Evolutionary conservation across 2,888 invertebrate species (phyloP), one percentile per base, ranked within the genome.

Genomic region (Nematopogon swammerdamellus): DNA sequence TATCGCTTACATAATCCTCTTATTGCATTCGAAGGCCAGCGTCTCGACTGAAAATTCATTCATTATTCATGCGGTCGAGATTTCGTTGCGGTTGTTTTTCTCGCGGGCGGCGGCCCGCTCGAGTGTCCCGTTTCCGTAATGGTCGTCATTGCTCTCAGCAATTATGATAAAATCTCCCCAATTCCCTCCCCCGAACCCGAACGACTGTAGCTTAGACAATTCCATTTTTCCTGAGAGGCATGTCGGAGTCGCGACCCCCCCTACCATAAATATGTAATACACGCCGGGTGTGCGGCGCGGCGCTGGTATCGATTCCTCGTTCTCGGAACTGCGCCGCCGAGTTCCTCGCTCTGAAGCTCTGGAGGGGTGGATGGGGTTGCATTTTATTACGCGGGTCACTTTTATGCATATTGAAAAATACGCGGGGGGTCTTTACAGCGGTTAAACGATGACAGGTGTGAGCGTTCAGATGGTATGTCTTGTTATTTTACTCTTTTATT

Each of bases 211-310:
- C n/a, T n/a, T n/a, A n/a, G 8, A 36, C 8, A 36, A 8, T 65
- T 62, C 58, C 63, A 66, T 70, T 67, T 64, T 59, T 64, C 62
- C 59, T 59, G 55, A 57, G 10, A 25, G 5, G 4, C 57, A 59
- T 59, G 56, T 57, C 59, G 52, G 61, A 58, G 62, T 63, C 62
- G 65, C 60, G 61, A 18, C 16, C 30, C 64, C n/a, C n/a, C n/a
- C n/a, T n/a, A n/a, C 63, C 65, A 71, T 76, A 74, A 73, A 74
- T 72, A 66, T 67, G 66, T 72, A 70, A 73, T 68, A 65, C 8
- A 25, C 25, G 25, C 25, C 25, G 25, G 25, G 25, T 25, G 25
- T 4, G 64, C 63, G 60, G 60, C 64, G 60, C 60, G 11, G 36
- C 8, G 36, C 36, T 36, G 54, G 58, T 64, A 72, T 73, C 71